Evolutionary conservation across 2,888 invertebrate genomes (phyloP), one percentile per base, ranked within the genome.

Genomic region (Noctuana brunneofusca): DNA sequence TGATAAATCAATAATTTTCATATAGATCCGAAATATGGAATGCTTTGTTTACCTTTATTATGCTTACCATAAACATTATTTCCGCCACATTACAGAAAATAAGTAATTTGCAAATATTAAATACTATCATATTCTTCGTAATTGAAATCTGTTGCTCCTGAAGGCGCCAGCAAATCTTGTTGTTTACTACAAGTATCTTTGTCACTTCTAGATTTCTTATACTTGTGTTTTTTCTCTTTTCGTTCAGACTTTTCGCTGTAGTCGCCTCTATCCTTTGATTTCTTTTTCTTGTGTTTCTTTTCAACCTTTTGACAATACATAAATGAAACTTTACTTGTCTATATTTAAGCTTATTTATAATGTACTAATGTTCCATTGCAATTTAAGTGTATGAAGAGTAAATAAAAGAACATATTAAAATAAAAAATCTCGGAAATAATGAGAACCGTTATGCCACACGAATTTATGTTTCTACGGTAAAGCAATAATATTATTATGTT

Each of bases 171-270:
- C 78, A 80, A 79, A 64, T 81, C 88, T 74, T 70, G 92, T 80
- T 81, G 93, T 75, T 82, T 92, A 78, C 71, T 92, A 67, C 68
- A 90, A 76, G 65, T 92, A 92, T 78, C 75, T 64, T 83, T 86
- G 20, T 89, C 89, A 63, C 80, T 80, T 69, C 86, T 88, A 3
- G 84, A 76, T 74, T 84, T 93, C 75, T 93, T 93, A 53, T 93
- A 92, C 72, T 93, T 93, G 50, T 93, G 89, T 70, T 92, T 93
- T 68, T 92, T 93, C 27, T 93, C 93, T 67, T 92, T 93, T 4
- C 91, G 79, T 16, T 89, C 87, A 4, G 91, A 87, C 72, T 89
- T 92, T 1, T 92, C 92, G 68, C 86, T 79, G 80, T 85, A 77
- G 78, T 93, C 81, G 58, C 89, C 84, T 81, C 92, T 80, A 73